Evolutionary conservation across 1,140 invertebrate species (phyloP).

Genomic region (Neodiprion virginianus): DNA sequence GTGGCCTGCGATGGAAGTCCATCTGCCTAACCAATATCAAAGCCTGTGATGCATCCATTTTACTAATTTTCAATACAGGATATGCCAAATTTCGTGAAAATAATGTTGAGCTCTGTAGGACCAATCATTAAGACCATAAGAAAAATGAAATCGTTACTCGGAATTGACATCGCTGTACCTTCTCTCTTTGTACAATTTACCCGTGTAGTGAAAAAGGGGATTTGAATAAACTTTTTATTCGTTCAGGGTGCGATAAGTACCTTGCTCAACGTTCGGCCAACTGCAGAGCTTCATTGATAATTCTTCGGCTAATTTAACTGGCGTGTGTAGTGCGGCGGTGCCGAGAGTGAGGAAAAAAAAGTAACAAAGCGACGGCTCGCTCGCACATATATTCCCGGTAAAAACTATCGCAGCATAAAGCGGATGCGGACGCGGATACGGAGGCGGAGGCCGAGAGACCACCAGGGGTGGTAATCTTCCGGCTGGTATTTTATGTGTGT

Average conservation of each 20-base stretch:
- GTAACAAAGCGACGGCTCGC: slow-evolving; percentile 45
- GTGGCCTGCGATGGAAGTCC: too few species aligned
- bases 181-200: too few species aligned
- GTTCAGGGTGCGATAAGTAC: slow-evolving; percentile 21
- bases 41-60: too few species aligned
- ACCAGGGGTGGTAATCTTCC: slow-evolving; percentile 44
- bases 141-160: too few species aligned
- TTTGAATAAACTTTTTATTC: too few species aligned
- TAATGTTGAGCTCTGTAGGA: too few species aligned
- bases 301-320: slow-evolving; percentile 32
- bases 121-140: too few species aligned
- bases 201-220: too few species aligned
- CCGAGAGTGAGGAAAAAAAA: slow-evolving; percentile 27
- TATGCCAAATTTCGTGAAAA: too few species aligned
- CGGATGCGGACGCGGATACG: slow-evolving; percentile 35
- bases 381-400: slow-evolving; percentile 45
- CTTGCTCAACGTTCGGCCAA: background rate
- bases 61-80: too few species aligned
- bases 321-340: slow-evolving; percentile 22
- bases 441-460: slow-evolving; percentile 29
- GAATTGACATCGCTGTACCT: too few species aligned
- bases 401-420: slow-evolving; percentile 42
- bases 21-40: too few species aligned
- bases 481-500: slow-evolving; percentile 47
- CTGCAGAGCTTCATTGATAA: slow-evolving; percentile 32